Base-by-base conservation (phyloP, 2,113 vertebrate species). In the Pseudorasbora parva region DNA sequence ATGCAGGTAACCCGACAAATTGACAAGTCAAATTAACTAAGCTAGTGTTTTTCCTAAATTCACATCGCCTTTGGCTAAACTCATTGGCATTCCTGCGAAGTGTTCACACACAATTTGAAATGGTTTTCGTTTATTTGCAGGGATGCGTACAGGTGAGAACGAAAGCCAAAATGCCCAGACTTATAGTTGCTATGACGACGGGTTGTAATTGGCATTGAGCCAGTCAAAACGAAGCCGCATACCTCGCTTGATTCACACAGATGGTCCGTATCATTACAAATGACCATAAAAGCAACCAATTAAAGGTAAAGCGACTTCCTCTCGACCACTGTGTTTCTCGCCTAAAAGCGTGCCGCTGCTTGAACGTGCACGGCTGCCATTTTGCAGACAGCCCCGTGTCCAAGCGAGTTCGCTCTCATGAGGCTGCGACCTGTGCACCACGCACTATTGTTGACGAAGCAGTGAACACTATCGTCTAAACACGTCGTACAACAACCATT, bases 141-240 rank as follows among this genome's bases (percentile, higher is more conserved):
- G 75, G 64, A 51, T 21, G 66, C n/a, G 51, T 25, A 81, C 69
- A 72, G 81, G 81, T 79, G 56, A 62, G 82, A 41, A 37, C 11
- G 49, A 68, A 73, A 25, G 81, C 30, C 56, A 41, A 72, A 81
- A 78, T 80, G 71, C 76, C 69, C 89, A 86, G 79, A 86, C 90
- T 89, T 90, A 12, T 84, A 88, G 94, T 95, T 97, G 95, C 96
- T 94, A 97, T 97, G 95, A 96, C 95, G 96, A 97, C 96, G 89
- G 90, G 92, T 94, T 93, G 93, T 91, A 94, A 93, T 95, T 95
- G 94, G 93, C 95, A 93, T 92, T 82, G 90, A 92, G 93, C 93
- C 94, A 95, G 94, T 89, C 69, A 12, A 60, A 59, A 37, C 37
- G 25, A 60, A 79, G 37, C 45, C 10, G 56, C 33, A n/a, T 62